Base-by-base conservation (phyloP, 2,888 invertebrate genomes). In the Scelioninae gen. 2 region DNA sequence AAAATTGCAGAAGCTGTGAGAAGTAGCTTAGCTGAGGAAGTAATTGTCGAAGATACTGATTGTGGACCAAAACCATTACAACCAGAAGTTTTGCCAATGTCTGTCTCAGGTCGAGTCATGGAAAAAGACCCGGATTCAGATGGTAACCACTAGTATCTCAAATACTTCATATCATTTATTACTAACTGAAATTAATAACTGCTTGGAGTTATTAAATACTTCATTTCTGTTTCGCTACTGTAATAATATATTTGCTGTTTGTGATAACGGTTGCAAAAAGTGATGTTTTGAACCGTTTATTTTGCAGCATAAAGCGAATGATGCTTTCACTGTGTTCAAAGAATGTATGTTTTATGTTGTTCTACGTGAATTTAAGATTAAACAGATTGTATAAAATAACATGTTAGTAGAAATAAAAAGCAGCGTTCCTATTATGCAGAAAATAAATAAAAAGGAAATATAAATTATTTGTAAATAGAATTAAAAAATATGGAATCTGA, bases 1-100 rank as follows among this genome's bases (percentile, higher is more conserved):
- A n/a, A 25, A 10, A 39, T 65, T 45, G 11, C 73, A 86, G 86
- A 86, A 69, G 86, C 86, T 2, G 83, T 85, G 35, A 81, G 85
- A 58, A 86, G 85, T 70, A 86, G 85, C 58, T 78, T 86, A 60
- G 86, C 85, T 0, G 86, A 86, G 77, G 86, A 86, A 78, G 85
- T 84, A 3, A 81, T 85, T n/a, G 86, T 84, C 0, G 85, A 86
- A 65, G 84, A 85, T 41, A 70, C 79, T 46, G 83, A 85, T 60
- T 81, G 81, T 65, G 73, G 79, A 11, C 79, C 80, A 18, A 84
- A 83, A 46, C 83, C 83, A 0, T 69, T 84, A 9, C 80, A 83
- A 67, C 83, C 84, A 1, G 84, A 85, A 77, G 71, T 84, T 45
- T 76, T 84, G 33, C 82, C 84, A 15, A 37, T 81, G 71, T 79